phyloP scores from a whole-genome alignment of 1,140 invertebrate genomes.

The Tetramorium parvispinum region DNA sequence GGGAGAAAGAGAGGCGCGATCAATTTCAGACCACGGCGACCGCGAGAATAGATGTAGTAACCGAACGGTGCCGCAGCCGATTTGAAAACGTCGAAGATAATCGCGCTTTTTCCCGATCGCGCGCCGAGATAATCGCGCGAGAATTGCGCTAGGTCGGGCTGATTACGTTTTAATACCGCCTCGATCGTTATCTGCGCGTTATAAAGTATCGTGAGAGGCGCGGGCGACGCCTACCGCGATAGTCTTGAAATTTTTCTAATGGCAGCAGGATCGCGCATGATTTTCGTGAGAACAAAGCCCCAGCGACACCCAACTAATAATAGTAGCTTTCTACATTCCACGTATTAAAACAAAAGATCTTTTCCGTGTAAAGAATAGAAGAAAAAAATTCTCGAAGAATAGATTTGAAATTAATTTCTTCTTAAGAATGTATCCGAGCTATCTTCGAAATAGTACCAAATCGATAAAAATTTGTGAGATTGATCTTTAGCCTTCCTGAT shows the following conservation, averaged over 20 bases:
- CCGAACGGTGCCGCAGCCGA: conserved; percentile 7
- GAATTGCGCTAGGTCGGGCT: conserved; percentile 41
- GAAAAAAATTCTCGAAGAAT: neutral
- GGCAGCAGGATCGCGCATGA: neutral
- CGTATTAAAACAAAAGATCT: neutral
- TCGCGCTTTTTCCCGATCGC: conserved; percentile 59
- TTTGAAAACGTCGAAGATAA: conserved; percentile 55
- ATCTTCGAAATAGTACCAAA: too few species aligned
- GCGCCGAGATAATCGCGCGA: conserved; percentile 55
- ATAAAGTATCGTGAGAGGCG: conserved; percentile 47
- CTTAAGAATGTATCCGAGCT: too few species aligned
- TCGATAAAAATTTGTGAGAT: too few species aligned
- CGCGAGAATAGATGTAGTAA: conserved; percentile 56
- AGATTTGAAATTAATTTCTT: neutral
- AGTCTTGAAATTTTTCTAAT: conserved; percentile 34
- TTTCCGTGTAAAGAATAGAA: neutral
- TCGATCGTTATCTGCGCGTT: conserved; percentile 46
- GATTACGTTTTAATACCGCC: conserved; percentile 64
- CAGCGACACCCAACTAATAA: neutral
- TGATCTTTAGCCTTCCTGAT: too few species aligned
- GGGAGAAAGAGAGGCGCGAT: conserved; percentile 35
- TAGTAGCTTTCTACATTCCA: neutral
- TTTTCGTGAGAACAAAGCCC: conserved; percentile 26
- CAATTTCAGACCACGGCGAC: conserved; percentile 44
- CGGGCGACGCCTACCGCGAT: conserved; percentile 47